Evolutionary conservation across 2,888 invertebrate genomes (phyloP).

Genomic region (Parnassius glacialis): DNA sequence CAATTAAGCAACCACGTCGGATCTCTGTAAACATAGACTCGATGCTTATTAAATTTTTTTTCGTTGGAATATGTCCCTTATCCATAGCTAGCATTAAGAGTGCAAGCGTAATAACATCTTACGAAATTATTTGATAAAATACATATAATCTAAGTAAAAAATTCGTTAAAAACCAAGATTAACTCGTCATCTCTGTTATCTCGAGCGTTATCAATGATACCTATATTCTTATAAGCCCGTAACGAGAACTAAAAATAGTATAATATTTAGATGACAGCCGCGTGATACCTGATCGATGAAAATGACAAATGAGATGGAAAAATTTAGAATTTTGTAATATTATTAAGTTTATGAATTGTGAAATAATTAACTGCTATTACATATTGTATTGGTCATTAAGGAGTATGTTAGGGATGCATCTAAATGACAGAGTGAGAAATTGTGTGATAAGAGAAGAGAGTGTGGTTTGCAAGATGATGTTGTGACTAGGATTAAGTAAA

Average conservation of each 20-base stretch:
- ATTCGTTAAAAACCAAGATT: conserved; percentile 76
- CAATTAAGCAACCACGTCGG: conserved; percentile 76
- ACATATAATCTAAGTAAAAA: conserved; percentile 61
- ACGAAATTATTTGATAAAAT: conserved; percentile 35
- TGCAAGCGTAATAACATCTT: conserved; percentile 24
- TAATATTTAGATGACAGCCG: conserved; percentile 62
- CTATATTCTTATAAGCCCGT: conserved; percentile 55
- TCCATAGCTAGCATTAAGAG: conserved; percentile 29
- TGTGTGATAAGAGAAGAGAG: no score
- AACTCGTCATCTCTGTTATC: conserved; percentile 77
- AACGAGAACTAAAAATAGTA: conserved; percentile 61
- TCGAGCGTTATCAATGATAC: conserved; percentile 61
- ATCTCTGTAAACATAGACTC: conserved; percentile 57
- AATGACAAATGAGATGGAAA: conserved; percentile 51
- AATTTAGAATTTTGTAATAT: conserved; percentile 9
- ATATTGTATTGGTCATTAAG: no score
- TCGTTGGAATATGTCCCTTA: conserved; percentile 49
- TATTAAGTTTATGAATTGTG: no score
- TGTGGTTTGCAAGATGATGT: no score
- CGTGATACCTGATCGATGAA: conserved; percentile 50
- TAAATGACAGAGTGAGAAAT: no score
- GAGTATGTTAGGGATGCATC: no score
- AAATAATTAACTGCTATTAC: no score
- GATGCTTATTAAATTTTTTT: conserved; percentile 37
- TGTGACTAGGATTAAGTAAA: no score